Conservation (phyloP, 1,140 invertebrate species). For the Centruroides sculpturatus region DNA sequence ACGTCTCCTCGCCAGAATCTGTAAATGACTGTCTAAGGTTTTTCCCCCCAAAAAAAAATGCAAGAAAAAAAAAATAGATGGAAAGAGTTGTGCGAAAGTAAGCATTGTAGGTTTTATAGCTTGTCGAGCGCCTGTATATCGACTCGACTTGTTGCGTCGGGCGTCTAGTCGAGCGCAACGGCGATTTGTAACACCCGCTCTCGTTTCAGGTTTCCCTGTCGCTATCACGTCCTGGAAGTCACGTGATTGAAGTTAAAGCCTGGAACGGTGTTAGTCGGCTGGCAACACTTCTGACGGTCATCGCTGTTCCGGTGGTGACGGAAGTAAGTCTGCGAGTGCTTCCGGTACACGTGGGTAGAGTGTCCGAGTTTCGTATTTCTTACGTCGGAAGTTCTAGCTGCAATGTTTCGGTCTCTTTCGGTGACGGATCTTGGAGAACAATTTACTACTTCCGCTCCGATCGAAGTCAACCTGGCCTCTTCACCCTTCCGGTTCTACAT, state of each 20-base stretch:
- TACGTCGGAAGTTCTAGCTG: neutral
- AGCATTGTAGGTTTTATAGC: no score
- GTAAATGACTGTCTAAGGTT: no score
- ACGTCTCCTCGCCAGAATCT: no score
- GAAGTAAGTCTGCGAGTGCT: neutral
- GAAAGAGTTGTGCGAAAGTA: no score
- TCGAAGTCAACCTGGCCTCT: neutral
- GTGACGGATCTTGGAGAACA: neutral
- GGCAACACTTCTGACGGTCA: neutral
- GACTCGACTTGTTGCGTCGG: no score
- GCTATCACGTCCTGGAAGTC: neutral
- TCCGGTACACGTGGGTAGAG: neutral
- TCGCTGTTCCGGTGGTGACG: neutral
- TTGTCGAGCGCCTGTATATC: no score
- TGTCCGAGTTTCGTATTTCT: neutral
- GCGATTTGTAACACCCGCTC: neutral
- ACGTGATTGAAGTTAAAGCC: neutral
- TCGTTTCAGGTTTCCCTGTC: neutral
- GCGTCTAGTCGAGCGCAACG: no score
- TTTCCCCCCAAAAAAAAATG: no score
- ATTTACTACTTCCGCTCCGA: neutral
- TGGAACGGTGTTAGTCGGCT: neutral
- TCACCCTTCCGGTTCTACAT: neutral
- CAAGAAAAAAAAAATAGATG: no score
- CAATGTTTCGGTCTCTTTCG: neutral